Evolutionary conservation across 2,113 vertebrate species (phyloP).

Genomic region (Dicrurus megarhynchus): DNA sequence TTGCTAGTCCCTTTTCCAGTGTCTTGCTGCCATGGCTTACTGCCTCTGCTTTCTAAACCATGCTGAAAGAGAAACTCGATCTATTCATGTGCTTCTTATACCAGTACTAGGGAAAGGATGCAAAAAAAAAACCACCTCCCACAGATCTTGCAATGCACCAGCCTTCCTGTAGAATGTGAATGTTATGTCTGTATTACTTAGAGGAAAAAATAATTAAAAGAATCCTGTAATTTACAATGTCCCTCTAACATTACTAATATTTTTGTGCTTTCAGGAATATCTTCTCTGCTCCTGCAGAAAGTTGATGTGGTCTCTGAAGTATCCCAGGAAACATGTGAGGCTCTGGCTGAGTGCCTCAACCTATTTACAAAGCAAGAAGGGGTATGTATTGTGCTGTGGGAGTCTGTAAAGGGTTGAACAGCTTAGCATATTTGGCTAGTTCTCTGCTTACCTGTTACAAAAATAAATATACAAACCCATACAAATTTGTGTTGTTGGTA

Average conservation of each 20-base stretch:
- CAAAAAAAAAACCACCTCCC: not conserved
- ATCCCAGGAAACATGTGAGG: conserved; percentile 82
- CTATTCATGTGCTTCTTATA: not conserved
- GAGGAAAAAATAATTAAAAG: not conserved
- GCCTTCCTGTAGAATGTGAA: not conserved
- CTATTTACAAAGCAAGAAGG: conserved; percentile 87
- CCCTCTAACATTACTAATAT: not conserved
- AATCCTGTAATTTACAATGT: not conserved
- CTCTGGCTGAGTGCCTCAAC: conserved; percentile 81
- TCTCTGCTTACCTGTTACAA: not conserved
- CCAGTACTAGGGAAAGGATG: not conserved
- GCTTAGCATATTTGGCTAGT: not conserved
- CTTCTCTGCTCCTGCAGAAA: conserved; percentile 78
- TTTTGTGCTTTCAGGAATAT: conserved; percentile 73
- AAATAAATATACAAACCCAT: not conserved
- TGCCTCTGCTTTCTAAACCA: not conserved
- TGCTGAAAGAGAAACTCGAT: not conserved
- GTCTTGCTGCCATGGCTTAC: not conserved
- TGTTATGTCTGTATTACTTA: not conserved
- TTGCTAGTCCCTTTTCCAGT: not conserved
- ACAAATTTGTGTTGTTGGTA: not conserved
- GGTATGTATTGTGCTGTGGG: conserved; percentile 70
- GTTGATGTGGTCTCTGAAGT: conserved; percentile 83
- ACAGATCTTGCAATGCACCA: not conserved
- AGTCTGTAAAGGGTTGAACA: not conserved